Percentiles rank a stretch among this genome's conserved stretches.
Conservation (phyloP, 2,797 vertebrate genomes). For the Spondyliosoma cantharus region DNA sequence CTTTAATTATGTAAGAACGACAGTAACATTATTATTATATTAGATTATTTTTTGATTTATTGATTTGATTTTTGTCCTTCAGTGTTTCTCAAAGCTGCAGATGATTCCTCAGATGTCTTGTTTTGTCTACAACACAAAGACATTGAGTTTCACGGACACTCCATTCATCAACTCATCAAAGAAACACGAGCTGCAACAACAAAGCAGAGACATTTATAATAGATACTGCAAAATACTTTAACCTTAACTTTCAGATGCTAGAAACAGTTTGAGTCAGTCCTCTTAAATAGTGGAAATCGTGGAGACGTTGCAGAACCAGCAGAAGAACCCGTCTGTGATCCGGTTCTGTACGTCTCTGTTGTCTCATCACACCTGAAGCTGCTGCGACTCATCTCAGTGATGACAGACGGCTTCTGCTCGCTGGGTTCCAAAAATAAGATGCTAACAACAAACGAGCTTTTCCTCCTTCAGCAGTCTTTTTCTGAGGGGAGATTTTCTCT, state of each 20-base stretch:
- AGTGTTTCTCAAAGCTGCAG: too few species aligned
- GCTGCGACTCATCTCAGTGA: conserved; percentile 57
- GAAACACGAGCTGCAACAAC: background rate
- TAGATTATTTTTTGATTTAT: too few species aligned
- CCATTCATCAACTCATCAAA: background rate
- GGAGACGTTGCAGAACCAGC: background rate
- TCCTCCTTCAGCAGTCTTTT: conserved; percentile 68
- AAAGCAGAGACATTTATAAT: background rate
- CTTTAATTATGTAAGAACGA: too few species aligned
- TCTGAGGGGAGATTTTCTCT: conserved; percentile 15
- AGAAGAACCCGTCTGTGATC: background rate
- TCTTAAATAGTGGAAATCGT: background rate
- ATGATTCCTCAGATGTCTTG: too few species aligned
- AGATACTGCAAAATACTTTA: background rate
- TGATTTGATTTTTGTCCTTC: too few species aligned
- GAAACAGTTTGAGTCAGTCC: background rate
- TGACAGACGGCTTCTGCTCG: conserved; percentile 56
- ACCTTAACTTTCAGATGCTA: background rate
- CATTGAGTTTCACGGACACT: background rate
- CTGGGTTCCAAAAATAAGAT: conserved; percentile 60
- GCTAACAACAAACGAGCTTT: conserved; percentile 36
- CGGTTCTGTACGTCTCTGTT: background rate
- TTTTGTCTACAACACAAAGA: too few species aligned
- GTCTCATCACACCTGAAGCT: conserved; percentile 52
- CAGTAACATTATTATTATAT: background rate